Evolutionary conservation across 2,888 invertebrate species (phyloP), one percentile per base, ranked within the genome.

Genomic region (Ernsta delagoae): DNA sequence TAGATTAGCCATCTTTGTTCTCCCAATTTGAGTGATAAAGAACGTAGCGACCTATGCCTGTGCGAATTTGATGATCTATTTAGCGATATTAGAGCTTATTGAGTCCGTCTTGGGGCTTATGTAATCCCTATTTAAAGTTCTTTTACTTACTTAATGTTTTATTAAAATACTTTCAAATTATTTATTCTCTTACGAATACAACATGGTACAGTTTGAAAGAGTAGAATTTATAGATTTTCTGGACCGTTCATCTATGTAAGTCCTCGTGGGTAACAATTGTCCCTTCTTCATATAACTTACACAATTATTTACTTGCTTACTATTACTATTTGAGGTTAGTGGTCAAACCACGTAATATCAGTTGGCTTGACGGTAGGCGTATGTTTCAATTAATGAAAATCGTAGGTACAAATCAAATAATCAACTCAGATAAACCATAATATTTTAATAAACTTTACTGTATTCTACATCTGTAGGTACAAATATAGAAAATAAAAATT

Each of bases 1-100:
- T 62, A 50, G 50, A 62, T 68, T 68, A 62, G 5, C 7, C 36
- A 48, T 62, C 57, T 68, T 68, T 68, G 68, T 68, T 68, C 57
- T 62, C 62, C 34, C 11, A 5, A 16, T 60, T 54, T 56, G 48
- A 3, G 57, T 48, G 62, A 53, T 57, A 57, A 56, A 68, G 45
- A 62, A 39, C 53, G 63, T 54, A 50, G 16, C 7, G 7, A 53
- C 0, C 24, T 16, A 43, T 39, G 8, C 24, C 16, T 41, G 12
- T 53, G n/a, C n/a, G 54, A 63, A 53, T 41, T 63, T 50, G n/a
- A 54, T 43, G 24, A 63, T 39, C 41, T 41, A 31, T 31, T 63
- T 63, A 63, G 41, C 24, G 8, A 39, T 11, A 63, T 63, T 63
- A 63, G 63, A 53, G 41, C 54, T 63, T 54, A 24, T 24, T 24